A percentile compares a stretch with the other conserved stretches of the same genome.
These are phyloP conservation scores for Grammomys surdaster DNA, from an alignment of 2,113 vertebrate species.

Conservation along the genomic window DNA sequence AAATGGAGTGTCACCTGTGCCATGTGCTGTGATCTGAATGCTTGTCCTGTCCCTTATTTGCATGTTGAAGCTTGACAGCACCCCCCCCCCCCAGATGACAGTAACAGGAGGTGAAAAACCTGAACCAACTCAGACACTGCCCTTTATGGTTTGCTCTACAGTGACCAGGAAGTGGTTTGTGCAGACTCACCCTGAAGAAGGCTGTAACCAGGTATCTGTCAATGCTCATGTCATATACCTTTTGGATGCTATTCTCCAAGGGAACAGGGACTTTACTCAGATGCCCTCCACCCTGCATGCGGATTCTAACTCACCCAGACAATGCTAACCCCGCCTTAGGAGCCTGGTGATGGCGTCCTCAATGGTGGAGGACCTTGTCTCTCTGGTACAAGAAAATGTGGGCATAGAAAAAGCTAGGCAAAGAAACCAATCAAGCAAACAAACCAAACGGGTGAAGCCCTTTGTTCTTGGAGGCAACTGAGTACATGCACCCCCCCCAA, in stretches of 20 bases:
- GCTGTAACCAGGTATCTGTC: not conserved
- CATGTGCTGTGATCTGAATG: not conserved
- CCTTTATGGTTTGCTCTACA: not conserved
- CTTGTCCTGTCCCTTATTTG: no score
- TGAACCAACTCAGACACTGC: not conserved
- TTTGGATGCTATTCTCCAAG: not conserved
- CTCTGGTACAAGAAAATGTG: not conserved
- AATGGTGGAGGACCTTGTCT: not conserved
- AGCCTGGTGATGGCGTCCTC: not conserved
- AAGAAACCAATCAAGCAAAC: no score
- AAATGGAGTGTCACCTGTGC: accelerated
- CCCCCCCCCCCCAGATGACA: no score
- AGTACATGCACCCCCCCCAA: not conserved
- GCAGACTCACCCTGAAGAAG: not conserved
- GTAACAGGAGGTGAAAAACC: not conserved
- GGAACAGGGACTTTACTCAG: not conserved
- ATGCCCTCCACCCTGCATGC: not conserved
- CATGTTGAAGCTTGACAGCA: not conserved
- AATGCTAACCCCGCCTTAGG: not conserved
- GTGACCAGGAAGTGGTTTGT: not conserved
- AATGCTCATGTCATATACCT: not conserved
- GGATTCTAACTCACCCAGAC: not conserved
- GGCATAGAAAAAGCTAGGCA: not conserved
- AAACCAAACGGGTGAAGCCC: not conserved
- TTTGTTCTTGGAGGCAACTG: not conserved